Percentiles rank a stretch among this genome's conserved stretches.
Evolutionary conservation across 2,888 invertebrate species (phyloP).

Genomic region (Idaea biselata): DNA sequence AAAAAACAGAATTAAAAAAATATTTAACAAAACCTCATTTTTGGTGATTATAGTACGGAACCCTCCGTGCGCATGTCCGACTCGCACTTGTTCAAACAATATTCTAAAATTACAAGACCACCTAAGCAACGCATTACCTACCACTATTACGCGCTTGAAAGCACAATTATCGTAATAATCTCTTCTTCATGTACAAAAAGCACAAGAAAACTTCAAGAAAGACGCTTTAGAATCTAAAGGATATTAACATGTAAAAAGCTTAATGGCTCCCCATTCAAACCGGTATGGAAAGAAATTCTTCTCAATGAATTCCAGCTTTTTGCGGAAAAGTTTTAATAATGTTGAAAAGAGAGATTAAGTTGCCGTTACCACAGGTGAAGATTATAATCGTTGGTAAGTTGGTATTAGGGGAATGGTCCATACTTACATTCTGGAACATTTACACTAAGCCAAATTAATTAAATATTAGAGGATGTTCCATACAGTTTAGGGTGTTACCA

Average conservation of each 20-base stretch:
- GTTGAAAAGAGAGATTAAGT: constrained; percentile 1
- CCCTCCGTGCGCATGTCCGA: no score
- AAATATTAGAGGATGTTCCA: no score
- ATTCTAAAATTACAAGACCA: no score
- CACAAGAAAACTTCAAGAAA: background rate
- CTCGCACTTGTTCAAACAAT: no score
- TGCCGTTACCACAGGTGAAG: background rate
- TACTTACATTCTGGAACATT: background rate
- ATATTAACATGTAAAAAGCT: constrained; percentile 1
- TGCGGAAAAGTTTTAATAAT: background rate
- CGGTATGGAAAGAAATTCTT: background rate
- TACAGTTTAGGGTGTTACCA: no score
- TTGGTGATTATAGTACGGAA: no score
- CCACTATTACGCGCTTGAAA: background rate
- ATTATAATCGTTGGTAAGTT: background rate
- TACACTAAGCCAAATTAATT: no score
- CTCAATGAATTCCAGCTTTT: background rate
- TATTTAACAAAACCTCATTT: no score
- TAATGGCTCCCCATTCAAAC: background rate
- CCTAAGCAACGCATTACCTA: background rate
- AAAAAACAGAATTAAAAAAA: no score
- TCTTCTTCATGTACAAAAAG: background rate
- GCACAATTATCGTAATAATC: background rate
- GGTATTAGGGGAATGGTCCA: background rate
- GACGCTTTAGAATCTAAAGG: background rate